phyloP scores from a whole-genome alignment of 2,888 invertebrate genomes.

The Anthophora plumipes region DNA sequence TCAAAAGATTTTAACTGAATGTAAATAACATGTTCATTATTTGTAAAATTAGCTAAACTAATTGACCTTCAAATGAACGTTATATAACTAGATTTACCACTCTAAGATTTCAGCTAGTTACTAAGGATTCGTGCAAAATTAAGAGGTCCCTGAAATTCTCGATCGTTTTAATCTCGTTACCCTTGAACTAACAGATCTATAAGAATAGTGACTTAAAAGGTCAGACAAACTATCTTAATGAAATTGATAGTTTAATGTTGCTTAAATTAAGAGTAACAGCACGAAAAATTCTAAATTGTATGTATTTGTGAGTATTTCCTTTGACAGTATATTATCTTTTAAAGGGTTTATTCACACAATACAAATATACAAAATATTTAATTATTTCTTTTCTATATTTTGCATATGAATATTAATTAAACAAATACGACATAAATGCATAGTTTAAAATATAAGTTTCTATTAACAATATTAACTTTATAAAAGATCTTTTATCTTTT shows the following conservation, averaged over 20 bases:
- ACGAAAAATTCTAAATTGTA: background rate
- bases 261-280: background rate
- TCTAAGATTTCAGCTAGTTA: conserved; percentile 62
- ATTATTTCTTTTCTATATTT: background rate
- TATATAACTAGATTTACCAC: conserved; percentile 50
- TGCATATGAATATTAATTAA: background rate
- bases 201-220: background rate
- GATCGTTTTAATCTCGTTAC: background rate
- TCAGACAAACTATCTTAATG: too few relatives aligned
- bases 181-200: background rate
- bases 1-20: background rate
- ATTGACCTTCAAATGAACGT: conserved; percentile 35
- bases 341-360: too few relatives aligned
- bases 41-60: background rate
- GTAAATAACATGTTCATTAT: background rate
- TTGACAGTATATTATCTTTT: too few relatives aligned
- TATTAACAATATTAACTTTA: background rate
- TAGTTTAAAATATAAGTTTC: background rate
- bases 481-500: background rate
- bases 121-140: conserved; percentile 58
- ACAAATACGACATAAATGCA: background rate
- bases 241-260: background rate
- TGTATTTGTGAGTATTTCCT: background rate
- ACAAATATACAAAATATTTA: background rate
- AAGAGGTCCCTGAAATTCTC: background rate